phyloP scores from a whole-genome alignment of 2,888 invertebrate species.

The Podotricha telesiphe region DNA sequence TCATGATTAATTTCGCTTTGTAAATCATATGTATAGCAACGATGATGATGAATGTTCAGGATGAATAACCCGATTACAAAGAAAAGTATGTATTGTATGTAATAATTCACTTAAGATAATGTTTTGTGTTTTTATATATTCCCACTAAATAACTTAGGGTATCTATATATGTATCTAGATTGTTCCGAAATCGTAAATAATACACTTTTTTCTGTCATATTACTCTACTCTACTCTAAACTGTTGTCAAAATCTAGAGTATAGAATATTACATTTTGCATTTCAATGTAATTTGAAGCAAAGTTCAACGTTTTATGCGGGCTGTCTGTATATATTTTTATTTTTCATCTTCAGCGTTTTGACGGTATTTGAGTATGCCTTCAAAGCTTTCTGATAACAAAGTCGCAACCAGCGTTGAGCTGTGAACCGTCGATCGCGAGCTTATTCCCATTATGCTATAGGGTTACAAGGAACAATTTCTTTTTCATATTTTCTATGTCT shows the following conservation, averaged over 20 bases:
- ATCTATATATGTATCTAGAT: too few species aligned
- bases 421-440: constrained; percentile 1
- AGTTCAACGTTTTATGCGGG: neutral
- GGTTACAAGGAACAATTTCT: constrained; percentile 4
- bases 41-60: too few species aligned
- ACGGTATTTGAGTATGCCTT: constrained; percentile 4
- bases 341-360: neutral
- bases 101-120: too few species aligned
- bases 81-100: neutral
- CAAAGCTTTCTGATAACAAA: constrained; percentile 13
- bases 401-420: neutral
- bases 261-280: neutral
- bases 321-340: constrained; percentile 3
- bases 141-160: too few species aligned
- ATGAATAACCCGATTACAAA: neutral
- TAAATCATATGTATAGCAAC: neutral
- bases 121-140: too few species aligned
- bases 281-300: neutral
- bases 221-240: too few species aligned
- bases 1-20: constrained; percentile 12
- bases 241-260: neutral
- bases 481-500: constrained; percentile 8
- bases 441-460: constrained; percentile 1
- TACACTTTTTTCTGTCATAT: too few species aligned
- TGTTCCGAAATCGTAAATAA: too few species aligned